phyloP scores from a whole-genome alignment of 2,797 vertebrate species.

The Notolabrus celidotus region DNA sequence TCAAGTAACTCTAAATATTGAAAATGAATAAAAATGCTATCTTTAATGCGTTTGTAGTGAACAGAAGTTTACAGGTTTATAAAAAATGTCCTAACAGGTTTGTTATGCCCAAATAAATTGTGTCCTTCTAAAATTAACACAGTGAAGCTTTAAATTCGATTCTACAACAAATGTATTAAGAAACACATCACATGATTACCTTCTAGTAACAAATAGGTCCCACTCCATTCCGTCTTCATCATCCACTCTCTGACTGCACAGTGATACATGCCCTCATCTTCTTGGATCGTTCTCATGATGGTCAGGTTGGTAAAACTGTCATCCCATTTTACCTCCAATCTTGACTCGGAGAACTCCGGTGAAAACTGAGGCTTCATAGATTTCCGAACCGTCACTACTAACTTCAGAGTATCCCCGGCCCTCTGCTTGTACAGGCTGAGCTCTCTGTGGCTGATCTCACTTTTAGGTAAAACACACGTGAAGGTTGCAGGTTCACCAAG shows the following conservation, averaged over 20 bases:
- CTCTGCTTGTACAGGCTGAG: conserved; percentile 44
- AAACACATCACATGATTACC: conserved; percentile 6
- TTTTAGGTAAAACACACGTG: not conserved
- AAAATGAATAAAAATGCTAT: no score
- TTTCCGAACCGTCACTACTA: not conserved
- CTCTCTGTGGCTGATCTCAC: rapidly evolving
- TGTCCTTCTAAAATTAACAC: no score
- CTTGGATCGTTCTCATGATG: conserved; percentile 1
- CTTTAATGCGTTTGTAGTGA: no score
- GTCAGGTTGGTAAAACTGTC: not conserved
- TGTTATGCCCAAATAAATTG: no score
- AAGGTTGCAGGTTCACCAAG: conserved; percentile 22
- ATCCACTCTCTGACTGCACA: not conserved
- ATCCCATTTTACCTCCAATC: rapidly evolving
- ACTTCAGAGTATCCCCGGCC: not conserved
- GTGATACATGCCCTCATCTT: conserved; percentile 52
- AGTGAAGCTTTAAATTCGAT: not conserved
- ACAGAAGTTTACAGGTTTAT: no score
- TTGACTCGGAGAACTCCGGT: not conserved
- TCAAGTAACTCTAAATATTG: no score
- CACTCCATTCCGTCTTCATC: conserved; percentile 10
- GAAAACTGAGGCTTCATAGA: rapidly evolving
- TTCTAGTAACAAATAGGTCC: conserved; percentile 1
- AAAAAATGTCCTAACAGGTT: no score
- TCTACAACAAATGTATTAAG: rapidly evolving